phyloP scores from a whole-genome alignment of 2,888 invertebrate species.

The Caenorhabditis becei region DNA sequence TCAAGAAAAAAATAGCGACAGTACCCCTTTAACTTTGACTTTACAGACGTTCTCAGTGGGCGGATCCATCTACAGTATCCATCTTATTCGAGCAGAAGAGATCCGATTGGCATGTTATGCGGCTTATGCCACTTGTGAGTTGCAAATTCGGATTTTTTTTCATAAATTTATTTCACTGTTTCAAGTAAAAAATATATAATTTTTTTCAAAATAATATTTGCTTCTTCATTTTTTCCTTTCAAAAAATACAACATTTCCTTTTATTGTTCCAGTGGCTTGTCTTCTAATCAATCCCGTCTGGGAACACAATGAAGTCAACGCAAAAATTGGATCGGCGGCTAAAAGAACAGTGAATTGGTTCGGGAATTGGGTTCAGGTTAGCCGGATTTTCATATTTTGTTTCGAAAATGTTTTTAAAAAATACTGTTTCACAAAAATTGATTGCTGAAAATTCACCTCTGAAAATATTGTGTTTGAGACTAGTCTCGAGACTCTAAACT shows the following conservation, averaged over 20 bases:
- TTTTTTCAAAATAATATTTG: background rate
- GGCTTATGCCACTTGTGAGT: conserved; percentile 70
- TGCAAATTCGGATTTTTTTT: too few species aligned
- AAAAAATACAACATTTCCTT: background rate
- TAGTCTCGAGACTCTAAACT: too few species aligned
- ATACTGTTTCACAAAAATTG: too few species aligned
- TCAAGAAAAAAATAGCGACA: too few species aligned
- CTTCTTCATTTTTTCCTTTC: background rate
- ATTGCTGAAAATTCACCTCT: too few species aligned
- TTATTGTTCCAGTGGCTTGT: conserved; percentile 65
- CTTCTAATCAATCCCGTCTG: conserved; percentile 78
- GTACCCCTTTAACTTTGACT: too few species aligned
- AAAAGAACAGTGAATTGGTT: conserved; percentile 20
- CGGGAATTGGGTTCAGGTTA: conserved; percentile 51
- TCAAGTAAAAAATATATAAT: background rate
- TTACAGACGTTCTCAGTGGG: conserved; percentile 66
- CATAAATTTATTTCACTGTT: background rate
- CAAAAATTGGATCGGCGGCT: conserved; percentile 65
- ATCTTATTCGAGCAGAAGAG: conserved; percentile 50
- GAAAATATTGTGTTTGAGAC: too few species aligned
- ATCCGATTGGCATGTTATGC: conserved; percentile 65
- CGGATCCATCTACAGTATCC: conserved; percentile 63
- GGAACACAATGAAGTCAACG: conserved; percentile 74
- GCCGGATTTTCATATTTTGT: background rate
- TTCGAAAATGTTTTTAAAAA: too few species aligned